Conservation (phyloP, 1,140 invertebrate genomes). For the Scaptodrosophila lebanonensis region DNA sequence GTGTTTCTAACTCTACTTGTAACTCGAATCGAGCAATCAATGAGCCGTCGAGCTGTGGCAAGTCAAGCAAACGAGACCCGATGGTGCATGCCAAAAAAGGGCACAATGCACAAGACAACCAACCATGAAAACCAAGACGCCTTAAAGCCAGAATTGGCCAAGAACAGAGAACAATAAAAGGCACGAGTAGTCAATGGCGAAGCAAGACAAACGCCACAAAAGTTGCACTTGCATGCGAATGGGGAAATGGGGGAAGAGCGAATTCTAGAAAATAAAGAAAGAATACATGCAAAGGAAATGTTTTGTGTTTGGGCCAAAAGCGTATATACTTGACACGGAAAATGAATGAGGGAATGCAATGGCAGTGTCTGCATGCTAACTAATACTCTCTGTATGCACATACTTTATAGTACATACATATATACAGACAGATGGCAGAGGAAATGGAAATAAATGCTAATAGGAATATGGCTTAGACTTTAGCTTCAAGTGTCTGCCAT, state of each 20-base stretch:
- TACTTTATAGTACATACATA: no score
- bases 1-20: no score
- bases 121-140: conserved; percentile 1
- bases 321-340: conserved; percentile 70
- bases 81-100: conserved; percentile 50
- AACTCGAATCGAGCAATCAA: conserved; percentile 45
- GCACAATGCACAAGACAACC: conserved; percentile 39
- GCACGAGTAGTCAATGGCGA: conserved; percentile 45
- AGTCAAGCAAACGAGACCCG: conserved; percentile 8
- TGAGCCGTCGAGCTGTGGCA: conserved; percentile 27
- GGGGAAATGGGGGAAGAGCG: conserved; percentile 51
- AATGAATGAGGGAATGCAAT: no score
- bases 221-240: conserved; percentile 41
- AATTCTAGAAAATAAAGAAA: no score
- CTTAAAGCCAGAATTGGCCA: neutral
- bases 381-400: no score
- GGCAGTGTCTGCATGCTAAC: conserved; percentile 55
- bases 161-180: conserved; percentile 61
- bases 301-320: conserved; percentile 17
- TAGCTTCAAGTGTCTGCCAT: no score
- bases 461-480: no score
- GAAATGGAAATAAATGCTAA: no score
- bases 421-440: no score
- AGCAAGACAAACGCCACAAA: no score
- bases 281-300: conserved; percentile 56